Base-by-base conservation (phyloP, 2,113 vertebrate species). In the Poeciliopsis turrubarensis region DNA sequence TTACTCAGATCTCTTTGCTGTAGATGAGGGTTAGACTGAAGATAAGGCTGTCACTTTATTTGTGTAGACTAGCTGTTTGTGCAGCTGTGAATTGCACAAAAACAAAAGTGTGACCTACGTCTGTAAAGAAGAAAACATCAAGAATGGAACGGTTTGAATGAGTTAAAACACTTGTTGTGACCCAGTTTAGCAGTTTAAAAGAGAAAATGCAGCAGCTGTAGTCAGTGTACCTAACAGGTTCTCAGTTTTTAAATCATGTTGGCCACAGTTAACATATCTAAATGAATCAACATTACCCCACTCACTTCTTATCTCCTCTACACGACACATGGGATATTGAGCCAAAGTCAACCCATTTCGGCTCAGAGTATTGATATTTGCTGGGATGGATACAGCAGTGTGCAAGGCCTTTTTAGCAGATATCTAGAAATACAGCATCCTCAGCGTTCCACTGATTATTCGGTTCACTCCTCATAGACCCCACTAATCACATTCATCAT, bases 401-500 rank as follows among this genome's bases (percentile, higher is more conserved):
- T 39, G 47, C 65, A 4, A 34, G 65, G 65, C n/a, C 57, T 82
- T 84, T 83, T 41, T 73, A 27, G 30, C 71, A 80, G 39, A 85
- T 64, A 27, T 76, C 60, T 27, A 72, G 81, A 77, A 77, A 78
- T 74, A n/a, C 76, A 85, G 60, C 82, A 47, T 89, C 75, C 78
- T 73, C 66, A 57, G 62, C 31, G 22, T 79, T 86, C 3, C 77
- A 78, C 87, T 86, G 86, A 92, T 93, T 87, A 79, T 77, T 74
- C 44, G 62, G 77, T 85, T 85, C 76, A 74, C 78, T 85, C 79
- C 77, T 78, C 83, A 54, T 79, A 63, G 86, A 86, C 80, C 73
- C 44, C 12, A 10, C 79, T 91, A 89, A 90, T 92, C 89, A 83
- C 79, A 86, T 91, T 92, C 81, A 87, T 89, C 80, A 79, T 81